phyloP scores from a whole-genome alignment of 1,140 invertebrate species.

The Paralvinella palmiformis region DNA sequence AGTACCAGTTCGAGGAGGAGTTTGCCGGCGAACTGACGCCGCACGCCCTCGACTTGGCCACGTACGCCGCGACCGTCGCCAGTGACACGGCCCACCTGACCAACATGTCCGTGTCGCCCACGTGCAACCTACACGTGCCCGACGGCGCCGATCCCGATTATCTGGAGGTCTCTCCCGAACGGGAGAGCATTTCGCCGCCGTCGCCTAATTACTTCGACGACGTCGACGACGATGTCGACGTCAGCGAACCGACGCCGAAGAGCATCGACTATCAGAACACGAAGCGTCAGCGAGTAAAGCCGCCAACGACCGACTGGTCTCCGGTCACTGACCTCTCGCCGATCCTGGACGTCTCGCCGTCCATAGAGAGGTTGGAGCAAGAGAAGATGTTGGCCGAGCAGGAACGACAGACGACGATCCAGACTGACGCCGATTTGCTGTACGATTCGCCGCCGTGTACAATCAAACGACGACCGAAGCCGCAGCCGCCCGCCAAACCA shows the following conservation, averaged over 20 bases:
- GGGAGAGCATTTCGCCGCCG: background rate
- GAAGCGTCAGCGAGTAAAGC: slow-evolving; percentile 44
- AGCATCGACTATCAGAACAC: slow-evolving; percentile 45
- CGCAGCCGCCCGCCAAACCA: background rate
- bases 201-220: slow-evolving; percentile 14
- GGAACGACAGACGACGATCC: background rate
- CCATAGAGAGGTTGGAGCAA: slow-evolving; percentile 52
- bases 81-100: slow-evolving; percentile 47
- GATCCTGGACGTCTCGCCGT: slow-evolving; percentile 54
- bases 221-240: slow-evolving; percentile 32
- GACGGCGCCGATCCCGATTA: background rate
- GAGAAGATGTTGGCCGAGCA: slow-evolving; percentile 49
- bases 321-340: slow-evolving; percentile 53
- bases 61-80: slow-evolving; percentile 46
- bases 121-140: slow-evolving; percentile 29
- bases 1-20: background rate
- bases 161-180: background rate
- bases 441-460: no score
- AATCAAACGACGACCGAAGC: background rate
- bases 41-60: slow-evolving; percentile 29
- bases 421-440: background rate
- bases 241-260: slow-evolving; percentile 43
- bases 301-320: slow-evolving; percentile 47
- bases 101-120: slow-evolving; percentile 45
- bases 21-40: background rate